phyloP scores from a whole-genome alignment of 2,113 vertebrate species.

The Actenoides lindsayi region DNA sequence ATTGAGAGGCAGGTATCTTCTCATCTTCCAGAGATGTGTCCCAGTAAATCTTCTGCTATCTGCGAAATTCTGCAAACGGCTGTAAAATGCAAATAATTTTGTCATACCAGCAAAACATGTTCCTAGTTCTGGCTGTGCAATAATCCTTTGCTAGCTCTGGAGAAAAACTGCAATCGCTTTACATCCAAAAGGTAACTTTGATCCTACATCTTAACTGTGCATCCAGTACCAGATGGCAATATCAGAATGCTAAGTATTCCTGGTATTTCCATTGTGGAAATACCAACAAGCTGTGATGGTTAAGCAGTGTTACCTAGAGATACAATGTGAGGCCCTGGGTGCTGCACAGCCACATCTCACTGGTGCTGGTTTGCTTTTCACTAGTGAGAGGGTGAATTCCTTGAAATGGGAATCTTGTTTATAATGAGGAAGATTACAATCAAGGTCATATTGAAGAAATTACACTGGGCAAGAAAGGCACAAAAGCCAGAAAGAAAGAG shows the following conservation, averaged over 20 bases:
- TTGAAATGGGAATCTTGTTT: background rate
- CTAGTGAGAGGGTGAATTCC: background rate
- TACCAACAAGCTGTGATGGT: background rate
- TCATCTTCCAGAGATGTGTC: background rate
- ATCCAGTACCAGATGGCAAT: background rate
- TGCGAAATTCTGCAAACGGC: constrained; percentile 8
- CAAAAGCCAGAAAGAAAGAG: background rate
- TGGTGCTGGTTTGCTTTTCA: background rate
- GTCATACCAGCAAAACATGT: background rate
- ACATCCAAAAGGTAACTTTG: background rate
- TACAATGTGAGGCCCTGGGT: background rate
- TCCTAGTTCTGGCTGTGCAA: background rate
- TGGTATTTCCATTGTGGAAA: background rate
- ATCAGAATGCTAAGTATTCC: background rate
- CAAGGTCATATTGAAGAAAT: background rate
- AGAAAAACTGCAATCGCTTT: background rate
- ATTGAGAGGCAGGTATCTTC: background rate
- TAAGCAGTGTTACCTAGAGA: background rate
- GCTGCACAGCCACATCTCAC: background rate
- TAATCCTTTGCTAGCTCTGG: constrained; percentile 14
- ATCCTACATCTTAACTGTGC: background rate
- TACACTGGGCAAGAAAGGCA: background rate
- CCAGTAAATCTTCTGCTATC: constrained; percentile 16
- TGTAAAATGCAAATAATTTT: constrained; percentile 18
- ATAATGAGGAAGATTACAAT: background rate